These are phyloP conservation scores for Prionailurus viverrinus DNA, from an alignment of 2,113 vertebrate species.

Conservation along the genomic window DNA sequence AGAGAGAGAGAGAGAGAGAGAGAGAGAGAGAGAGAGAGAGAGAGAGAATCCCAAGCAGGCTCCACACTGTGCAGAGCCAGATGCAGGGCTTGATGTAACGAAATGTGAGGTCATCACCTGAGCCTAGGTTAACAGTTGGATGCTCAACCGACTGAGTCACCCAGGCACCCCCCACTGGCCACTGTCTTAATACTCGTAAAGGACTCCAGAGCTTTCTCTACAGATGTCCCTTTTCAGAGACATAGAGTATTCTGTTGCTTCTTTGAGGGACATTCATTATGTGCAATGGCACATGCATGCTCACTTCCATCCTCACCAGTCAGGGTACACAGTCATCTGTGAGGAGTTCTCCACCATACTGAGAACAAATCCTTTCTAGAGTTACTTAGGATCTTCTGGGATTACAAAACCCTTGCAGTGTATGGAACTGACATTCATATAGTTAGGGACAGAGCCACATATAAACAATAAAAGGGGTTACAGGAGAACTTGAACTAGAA, in stretches of 20 bases:
- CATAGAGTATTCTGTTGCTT: rapidly evolving
- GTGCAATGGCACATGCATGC: neutral
- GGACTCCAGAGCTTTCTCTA: neutral
- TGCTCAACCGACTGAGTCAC: too few relatives aligned
- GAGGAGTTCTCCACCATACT: neutral
- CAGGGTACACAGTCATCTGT: neutral
- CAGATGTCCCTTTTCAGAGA: neutral
- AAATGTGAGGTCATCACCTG: too few relatives aligned
- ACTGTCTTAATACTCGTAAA: neutral
- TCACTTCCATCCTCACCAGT: neutral
- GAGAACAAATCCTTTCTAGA: neutral
- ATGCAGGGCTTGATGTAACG: too few relatives aligned
- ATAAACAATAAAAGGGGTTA: neutral
- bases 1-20: too few relatives aligned
- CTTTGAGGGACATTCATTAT: neutral
- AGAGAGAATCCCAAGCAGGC: too few relatives aligned
- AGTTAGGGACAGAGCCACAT: neutral
- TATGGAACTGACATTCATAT: neutral
- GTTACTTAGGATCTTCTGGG: neutral
- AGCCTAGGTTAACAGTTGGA: too few relatives aligned
- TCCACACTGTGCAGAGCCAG: too few relatives aligned
- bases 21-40: too few relatives aligned
- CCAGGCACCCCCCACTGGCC: too few relatives aligned
- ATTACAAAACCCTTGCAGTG: rapidly evolving
- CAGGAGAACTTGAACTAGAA: neutral